Percentiles rank a stretch among this genome's conserved stretches.
These are phyloP conservation scores for human DNA, from an alignment of 2,113 vertebrate species.

Conservation along the genomic window GRCh38 chr11:74271501-74272000, in stretches of 20 bases:
- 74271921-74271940: not conserved
- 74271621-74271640: too few species aligned
- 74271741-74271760: not conserved
- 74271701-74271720: not conserved
- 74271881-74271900: not conserved
- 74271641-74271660: too few species aligned
- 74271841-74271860: not conserved
- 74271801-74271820: not conserved
- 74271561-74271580: too few species aligned
- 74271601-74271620: too few species aligned
- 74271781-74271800: not conserved
- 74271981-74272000: not conserved
- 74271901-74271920: not conserved
- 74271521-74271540: not conserved
- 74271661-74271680: not conserved
- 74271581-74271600: too few species aligned
- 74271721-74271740: not conserved
- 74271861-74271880: not conserved
- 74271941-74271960: not conserved
- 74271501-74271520: not conserved
- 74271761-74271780: not conserved
- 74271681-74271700: conserved; percentile 22
- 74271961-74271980: not conserved
- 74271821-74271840: not conserved
- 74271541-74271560: too few species aligned